Evolutionary conservation across 2,797 vertebrate genomes (phyloP).

Genomic region (Bovichtus variegatus): DNA sequence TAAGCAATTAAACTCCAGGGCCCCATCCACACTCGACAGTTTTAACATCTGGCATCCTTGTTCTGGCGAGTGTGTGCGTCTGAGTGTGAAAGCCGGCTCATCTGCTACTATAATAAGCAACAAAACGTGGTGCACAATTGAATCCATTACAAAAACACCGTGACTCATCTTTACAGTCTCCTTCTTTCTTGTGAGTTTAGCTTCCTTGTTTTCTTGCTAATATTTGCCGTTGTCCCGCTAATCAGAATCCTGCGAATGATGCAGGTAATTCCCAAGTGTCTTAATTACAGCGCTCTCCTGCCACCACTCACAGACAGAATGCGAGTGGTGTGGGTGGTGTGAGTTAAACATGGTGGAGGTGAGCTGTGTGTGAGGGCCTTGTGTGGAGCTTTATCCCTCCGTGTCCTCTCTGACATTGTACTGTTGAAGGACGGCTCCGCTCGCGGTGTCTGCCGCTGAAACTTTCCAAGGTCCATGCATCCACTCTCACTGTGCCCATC

Average conservation of each 20-base stretch:
- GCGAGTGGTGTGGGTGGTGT: neutral
- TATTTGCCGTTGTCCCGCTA: neutral
- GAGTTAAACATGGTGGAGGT: slow-evolving; percentile 3
- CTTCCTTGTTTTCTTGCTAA: slow-evolving; percentile 13
- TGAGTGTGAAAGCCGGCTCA: slow-evolving; percentile 62
- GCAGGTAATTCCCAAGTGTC: neutral
- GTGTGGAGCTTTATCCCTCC: slow-evolving; percentile 1
- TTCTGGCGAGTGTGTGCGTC: slow-evolving; percentile 44
- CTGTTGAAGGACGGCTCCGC: slow-evolving; percentile 27
- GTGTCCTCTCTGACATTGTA: slow-evolving; percentile 23
- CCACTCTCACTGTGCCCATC: slow-evolving; percentile 37
- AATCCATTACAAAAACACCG: slow-evolving; percentile 43
- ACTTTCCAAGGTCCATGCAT: slow-evolving; percentile 41
- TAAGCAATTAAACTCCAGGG: slow-evolving; percentile 75
- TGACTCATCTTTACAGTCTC: slow-evolving; percentile 11
- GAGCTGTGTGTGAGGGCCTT: neutral
- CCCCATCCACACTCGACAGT: slow-evolving; percentile 63
- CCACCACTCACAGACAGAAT: neutral
- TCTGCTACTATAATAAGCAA: slow-evolving; percentile 68
- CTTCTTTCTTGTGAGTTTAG: slow-evolving; percentile 7
- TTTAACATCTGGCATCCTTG: slow-evolving; percentile 78
- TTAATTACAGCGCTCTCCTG: neutral
- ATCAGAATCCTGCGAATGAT: neutral
- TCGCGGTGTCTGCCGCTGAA: slow-evolving; percentile 24
- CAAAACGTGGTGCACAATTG: slow-evolving; percentile 41